These are phyloP conservation scores for Stegana nigrithorax DNA, from an alignment of 2,888 invertebrate species.

Conservation along the genomic window DNA sequence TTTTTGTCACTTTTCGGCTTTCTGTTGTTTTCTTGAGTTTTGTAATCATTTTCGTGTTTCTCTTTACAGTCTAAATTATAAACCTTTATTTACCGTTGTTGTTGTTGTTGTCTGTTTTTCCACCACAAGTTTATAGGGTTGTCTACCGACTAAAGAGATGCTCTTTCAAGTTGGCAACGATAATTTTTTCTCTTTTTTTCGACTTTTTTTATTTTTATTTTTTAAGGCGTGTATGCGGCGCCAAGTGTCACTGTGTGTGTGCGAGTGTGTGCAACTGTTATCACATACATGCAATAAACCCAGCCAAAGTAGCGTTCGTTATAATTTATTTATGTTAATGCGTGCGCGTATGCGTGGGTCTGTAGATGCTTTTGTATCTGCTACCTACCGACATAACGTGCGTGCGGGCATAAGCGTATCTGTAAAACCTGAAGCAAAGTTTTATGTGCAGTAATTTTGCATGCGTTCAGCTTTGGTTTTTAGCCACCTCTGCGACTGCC, in stretches of 20 bases:
- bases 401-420: not conserved
- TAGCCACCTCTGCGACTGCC: no score
- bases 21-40: no score
- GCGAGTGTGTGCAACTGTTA: not conserved
- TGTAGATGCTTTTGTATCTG: not conserved
- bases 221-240: conserved; percentile 10
- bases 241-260: conserved; percentile 8
- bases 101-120: not conserved
- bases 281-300: conserved; percentile 53
- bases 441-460: not conserved
- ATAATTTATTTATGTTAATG: conserved; percentile 60
- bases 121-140: no score
- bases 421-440: no score
- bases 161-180: no score
- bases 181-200: not conserved
- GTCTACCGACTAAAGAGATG: no score
- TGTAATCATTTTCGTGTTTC: no score
- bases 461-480: no score
- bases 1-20: no score
- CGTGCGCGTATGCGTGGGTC: conserved; percentile 24
- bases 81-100: no score
- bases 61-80: no score
- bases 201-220: not conserved
- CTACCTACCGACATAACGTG: no score
- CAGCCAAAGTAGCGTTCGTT: conserved; percentile 50